Base-by-base conservation (phyloP, 2,797 vertebrate species). In the Dromococcyx pavoninus region DNA sequence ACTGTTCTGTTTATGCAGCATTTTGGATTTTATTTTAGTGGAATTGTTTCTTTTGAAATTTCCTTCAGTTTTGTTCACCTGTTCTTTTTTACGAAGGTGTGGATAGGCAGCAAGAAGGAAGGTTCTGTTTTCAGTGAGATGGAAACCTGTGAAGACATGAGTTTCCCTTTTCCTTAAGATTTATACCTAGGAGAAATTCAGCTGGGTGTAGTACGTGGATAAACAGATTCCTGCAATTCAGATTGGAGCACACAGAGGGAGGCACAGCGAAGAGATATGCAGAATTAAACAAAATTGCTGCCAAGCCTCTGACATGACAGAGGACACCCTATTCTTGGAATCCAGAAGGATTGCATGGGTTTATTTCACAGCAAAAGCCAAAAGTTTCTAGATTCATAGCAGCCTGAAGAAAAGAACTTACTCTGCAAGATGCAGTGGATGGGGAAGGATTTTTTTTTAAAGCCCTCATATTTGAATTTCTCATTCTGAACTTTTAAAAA, bases 101-200 rank as follows among this genome's bases (percentile, higher is more conserved):
- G 50, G 67, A 16, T 11, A 78, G 50, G 37, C n/a, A 65, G 33
- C 60, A 72, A 74, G 74, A 57, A 64, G 35, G 41, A 28, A 87
- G 82, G 33, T 71, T 83, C 81, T 58, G 18, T 30, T 85, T 72
- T 64, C 58, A 46, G 54, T 37, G 37, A 81, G 35, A 11, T 75
- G 33, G 54, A 81, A 81, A 64, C 11, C 21, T 46, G 32, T 18
- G 46, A 53, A 77, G 54, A 41, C 22, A 24, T 9, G 7, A 18
- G 61, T 62, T 93, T 67, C 32, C 35, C 84, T 93, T 86, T 67
- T 74, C 25, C 35, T 57, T 65, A 24, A 33, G 90, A 39, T 12
- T 60, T 60, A 22, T 53, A 78, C 25, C 17, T 50, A 74, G 48
- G 35, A 64, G 44, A 65, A 81, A 33, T 67, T 91, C 41, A 81